These are phyloP conservation scores for Microtus montanus DNA, from an alignment of 2,113 vertebrate species.

Conservation along the genomic window DNA sequence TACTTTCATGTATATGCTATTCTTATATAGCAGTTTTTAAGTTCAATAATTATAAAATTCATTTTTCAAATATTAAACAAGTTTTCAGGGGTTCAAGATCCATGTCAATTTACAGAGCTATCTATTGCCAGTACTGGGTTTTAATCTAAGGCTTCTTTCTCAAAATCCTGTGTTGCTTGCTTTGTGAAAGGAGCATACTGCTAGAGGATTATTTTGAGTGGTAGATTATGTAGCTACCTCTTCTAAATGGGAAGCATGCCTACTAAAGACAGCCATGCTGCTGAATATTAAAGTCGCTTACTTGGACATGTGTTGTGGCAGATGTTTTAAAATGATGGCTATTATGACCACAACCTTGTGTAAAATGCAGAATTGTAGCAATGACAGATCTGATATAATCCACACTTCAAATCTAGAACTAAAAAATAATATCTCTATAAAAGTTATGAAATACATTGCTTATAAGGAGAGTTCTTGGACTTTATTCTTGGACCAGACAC, in stretches of 20 bases:
- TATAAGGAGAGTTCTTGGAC: not conserved
- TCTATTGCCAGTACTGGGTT: not conserved
- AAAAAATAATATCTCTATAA: conserved; percentile 1
- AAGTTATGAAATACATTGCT: not conserved
- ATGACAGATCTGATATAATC: not conserved
- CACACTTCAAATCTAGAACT: conserved; percentile 32
- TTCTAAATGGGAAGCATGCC: conserved; percentile 9
- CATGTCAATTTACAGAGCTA: not conserved
- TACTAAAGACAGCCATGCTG: conserved; percentile 4
- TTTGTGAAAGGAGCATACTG: not conserved
- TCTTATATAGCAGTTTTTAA: not conserved
- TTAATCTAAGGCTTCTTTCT: not conserved
- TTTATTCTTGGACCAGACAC: conserved; percentile 15
- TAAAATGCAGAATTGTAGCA: conserved; percentile 9
- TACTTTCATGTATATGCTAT: not conserved
- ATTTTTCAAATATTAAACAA: not conserved
- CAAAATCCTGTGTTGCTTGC: not conserved
- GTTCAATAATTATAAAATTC: not conserved
- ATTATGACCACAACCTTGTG: conserved; percentile 14
- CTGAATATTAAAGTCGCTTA: conserved; percentile 50
- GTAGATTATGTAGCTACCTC: not conserved
- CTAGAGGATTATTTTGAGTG: not conserved
- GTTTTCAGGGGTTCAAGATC: not conserved
- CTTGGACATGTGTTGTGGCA: conserved; percentile 16
- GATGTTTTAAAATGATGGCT: conserved; percentile 50